A percentile compares a stretch with the other conserved stretches of the same genome.
Evolutionary conservation across 1,140 invertebrate genomes (phyloP).

Genomic region (Drosophila orosa): DNA sequence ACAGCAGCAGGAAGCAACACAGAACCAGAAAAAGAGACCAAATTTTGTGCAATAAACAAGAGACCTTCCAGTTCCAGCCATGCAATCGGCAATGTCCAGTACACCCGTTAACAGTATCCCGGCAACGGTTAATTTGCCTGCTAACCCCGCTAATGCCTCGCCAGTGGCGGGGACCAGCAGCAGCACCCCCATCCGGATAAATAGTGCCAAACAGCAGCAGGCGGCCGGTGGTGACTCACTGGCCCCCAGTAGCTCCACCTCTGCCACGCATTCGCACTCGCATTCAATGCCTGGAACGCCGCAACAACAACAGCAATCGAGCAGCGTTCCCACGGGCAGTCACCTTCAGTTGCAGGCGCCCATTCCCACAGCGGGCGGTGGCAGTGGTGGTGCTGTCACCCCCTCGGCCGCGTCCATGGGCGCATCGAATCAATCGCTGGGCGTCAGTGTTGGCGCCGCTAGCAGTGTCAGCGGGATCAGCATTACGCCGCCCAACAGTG

Average conservation of each 20-base stretch:
- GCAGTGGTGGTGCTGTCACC: constrained; percentile 27
- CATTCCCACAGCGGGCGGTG: constrained; percentile 21
- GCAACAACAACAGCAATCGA: constrained; percentile 60
- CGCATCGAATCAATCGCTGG: constrained; percentile 77
- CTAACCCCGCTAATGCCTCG: constrained; percentile 13
- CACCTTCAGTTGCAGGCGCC: constrained; percentile 61
- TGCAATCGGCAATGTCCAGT: constrained; percentile 37
- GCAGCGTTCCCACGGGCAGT: constrained; percentile 71
- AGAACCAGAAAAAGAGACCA: neutral
- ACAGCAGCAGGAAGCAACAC: constrained; percentile 5
- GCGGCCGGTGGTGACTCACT: constrained; percentile 59
- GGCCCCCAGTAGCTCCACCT: constrained; percentile 33
- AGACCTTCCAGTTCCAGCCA: constrained; percentile 28
- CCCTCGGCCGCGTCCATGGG: constrained; percentile 63
- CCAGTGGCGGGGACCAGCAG: constrained; percentile 12
- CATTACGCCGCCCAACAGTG: constrained; percentile 80
- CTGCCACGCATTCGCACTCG: constrained; percentile 40
- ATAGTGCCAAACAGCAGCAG: constrained; percentile 58
- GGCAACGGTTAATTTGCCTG: constrained; percentile 21
- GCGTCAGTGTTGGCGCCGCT: constrained; percentile 57
- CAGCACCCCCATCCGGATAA: constrained; percentile 73
- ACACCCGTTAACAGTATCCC: constrained; percentile 20
- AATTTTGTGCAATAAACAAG: constrained; percentile 15
- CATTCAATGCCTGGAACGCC: constrained; percentile 68
- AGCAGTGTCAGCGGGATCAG: constrained; percentile 70